Conservation (phyloP, 1,140 invertebrate species). For the Polypedilum pembai region DNA sequence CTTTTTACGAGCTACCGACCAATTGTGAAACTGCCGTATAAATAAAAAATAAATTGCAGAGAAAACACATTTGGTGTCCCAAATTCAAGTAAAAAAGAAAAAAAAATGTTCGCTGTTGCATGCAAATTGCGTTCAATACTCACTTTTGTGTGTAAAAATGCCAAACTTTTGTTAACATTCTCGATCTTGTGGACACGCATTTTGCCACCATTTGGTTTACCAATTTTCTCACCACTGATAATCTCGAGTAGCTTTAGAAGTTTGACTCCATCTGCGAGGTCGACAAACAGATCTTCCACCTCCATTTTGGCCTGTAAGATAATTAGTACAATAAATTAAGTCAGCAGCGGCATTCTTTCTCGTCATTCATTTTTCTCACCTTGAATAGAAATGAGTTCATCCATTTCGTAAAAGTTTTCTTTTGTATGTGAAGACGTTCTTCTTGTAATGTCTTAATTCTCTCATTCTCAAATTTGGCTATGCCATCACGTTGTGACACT, state of each 20-base stretch:
- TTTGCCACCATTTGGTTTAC: constrained; percentile 90
- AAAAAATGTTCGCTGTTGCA: too few relatives aligned
- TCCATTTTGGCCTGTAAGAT: constrained; percentile 75
- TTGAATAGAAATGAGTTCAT: constrained; percentile 97
- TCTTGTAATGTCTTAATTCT: constrained; percentile 94
- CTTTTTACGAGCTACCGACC: too few relatives aligned
- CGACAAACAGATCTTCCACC: constrained; percentile 94
- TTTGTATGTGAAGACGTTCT: constrained; percentile 95
- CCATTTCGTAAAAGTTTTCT: constrained; percentile 99
- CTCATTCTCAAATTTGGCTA: constrained; percentile 90
- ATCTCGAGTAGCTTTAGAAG: constrained; percentile 96
- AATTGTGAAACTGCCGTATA: too few relatives aligned
- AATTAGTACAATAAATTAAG: constrained; percentile 27
- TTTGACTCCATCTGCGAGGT: constrained; percentile 91
- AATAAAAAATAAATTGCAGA: too few relatives aligned
- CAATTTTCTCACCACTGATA: constrained; percentile 95
- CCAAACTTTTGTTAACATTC: constrained; percentile 97
- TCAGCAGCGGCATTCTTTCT: neutral
- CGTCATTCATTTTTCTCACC: constrained; percentile 50
- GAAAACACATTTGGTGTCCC: too few relatives aligned
- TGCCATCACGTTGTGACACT: constrained; percentile 84
- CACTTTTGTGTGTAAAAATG: constrained; percentile 96
- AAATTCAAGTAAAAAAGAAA: too few relatives aligned
- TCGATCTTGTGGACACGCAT: constrained; percentile 99
- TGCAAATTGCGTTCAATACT: constrained; percentile 33